These are phyloP conservation scores for Pheosia tremula DNA, from an alignment of 2,888 invertebrate species.

Conservation along the genomic window DNA sequence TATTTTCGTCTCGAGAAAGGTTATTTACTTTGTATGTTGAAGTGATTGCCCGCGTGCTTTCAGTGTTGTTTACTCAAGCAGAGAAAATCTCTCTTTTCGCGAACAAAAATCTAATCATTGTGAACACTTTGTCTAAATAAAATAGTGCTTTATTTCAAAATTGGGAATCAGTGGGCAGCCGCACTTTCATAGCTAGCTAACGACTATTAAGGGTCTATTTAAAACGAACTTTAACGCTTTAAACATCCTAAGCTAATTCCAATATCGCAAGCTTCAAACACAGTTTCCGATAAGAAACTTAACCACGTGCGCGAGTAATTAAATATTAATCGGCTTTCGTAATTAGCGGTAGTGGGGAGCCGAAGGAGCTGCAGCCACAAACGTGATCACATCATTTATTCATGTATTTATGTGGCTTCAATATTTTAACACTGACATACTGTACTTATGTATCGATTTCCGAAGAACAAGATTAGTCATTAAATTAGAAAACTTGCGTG, in stretches of 20 bases:
- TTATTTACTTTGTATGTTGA: not conserved
- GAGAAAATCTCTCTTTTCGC: too few species aligned
- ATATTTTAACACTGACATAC: not conserved
- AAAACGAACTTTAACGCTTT: not conserved
- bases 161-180: too few species aligned
- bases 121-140: too few species aligned
- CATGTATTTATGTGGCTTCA: not conserved
- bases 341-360: not conserved
- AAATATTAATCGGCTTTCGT: constrained; percentile 1
- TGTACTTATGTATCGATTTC: too few species aligned
- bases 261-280: not conserved
- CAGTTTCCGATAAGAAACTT: not conserved
- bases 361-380: not conserved
- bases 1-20: not conserved
- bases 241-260: too few species aligned
- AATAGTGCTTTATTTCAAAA: too few species aligned
- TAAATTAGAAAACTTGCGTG: too few species aligned
- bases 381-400: not conserved
- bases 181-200: too few species aligned
- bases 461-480: too few species aligned
- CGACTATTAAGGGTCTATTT: too few species aligned
- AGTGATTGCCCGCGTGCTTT: not conserved
- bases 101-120: too few species aligned
- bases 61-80: too few species aligned
- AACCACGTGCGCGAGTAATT: not conserved